Evolutionary conservation across 2,797 vertebrate species (phyloP), one percentile per base, ranked within the genome.

Genomic region (Spheniscus humboldti): DNA sequence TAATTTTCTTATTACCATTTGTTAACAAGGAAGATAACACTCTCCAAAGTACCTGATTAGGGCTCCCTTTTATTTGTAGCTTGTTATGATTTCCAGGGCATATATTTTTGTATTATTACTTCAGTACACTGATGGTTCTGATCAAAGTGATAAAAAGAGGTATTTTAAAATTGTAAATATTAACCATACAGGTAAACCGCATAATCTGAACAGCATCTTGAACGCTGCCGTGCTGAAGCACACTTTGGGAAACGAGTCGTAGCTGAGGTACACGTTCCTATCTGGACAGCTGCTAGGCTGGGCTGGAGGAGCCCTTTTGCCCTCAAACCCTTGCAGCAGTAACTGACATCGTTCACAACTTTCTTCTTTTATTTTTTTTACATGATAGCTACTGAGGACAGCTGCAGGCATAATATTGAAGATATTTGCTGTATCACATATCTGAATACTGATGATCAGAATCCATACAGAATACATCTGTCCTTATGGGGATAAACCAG

Each of bases 1-100:
- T 97, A 97, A 97, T 97, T 97, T 97, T 97, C 95, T 94, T 97
- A 95, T 96, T 97, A 96, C 94, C 96, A 96, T 97, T 97, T 97
- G 95, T 97, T 97, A 97, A 97, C 96, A 95, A 91, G 89, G 86
- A 95, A 97, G 97, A 97, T 97, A 97, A 97, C 94, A 48, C 94
- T 90, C 90, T 94, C 90, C 92, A 96, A 97, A 97, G 96, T 97
- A 43, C 91, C 97, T 86, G 96, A 97, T 97, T 96, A 96, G 82
- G 87, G 22, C 52, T 95, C 79, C 76, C 94, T 97, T 97, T 97
- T 94, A 96, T 97, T 96, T 96, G 94, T 94, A 96, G 94, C 96
- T 94, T 71, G 39, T 93, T 92, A 82, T 73, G 89, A 96, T 95
- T 97, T 92, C 87, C 80, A 90, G 87, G 88, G 92, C 89, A 76